These are phyloP conservation scores for Urocitellus parryii DNA, from an alignment of 2,113 vertebrate genomes.

Conservation along the genomic window DNA sequence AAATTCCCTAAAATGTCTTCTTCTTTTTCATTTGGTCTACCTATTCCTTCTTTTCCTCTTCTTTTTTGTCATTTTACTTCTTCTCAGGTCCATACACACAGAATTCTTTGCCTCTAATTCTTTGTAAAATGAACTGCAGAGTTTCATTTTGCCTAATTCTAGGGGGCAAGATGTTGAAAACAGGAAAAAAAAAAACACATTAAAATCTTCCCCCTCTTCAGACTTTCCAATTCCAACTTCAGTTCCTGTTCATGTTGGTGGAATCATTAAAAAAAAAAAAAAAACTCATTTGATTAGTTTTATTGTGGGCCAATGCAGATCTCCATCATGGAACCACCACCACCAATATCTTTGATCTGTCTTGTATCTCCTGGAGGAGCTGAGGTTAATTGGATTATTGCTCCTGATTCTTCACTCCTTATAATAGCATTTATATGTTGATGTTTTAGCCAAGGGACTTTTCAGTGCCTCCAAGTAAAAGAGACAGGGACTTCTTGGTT, in stretches of 20 bases:
- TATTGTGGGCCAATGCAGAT: neutral
- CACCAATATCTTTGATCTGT: neutral
- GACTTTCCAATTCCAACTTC: neutral
- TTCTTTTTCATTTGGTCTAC: neutral
- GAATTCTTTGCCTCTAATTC: neutral
- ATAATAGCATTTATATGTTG: neutral
- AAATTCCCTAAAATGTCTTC: slow-evolving; percentile 1
- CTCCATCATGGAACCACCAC: neutral
- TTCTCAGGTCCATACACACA: neutral
- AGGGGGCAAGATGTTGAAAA: neutral
- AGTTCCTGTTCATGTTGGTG: neutral
- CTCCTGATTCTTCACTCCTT: neutral
- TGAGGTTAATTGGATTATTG: slow-evolving; percentile 1
- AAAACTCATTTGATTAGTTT: neutral
- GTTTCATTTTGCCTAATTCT: slow-evolving; percentile 42
- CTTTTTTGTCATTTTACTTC: neutral
- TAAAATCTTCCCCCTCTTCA: neutral
- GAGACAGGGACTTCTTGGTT: neutral
- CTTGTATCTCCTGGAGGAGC: neutral
- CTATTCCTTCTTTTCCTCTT: neutral
- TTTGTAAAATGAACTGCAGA: neutral
- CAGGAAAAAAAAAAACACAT: neutral
- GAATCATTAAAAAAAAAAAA: neutral
- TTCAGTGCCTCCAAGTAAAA: neutral
- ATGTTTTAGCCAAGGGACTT: neutral